phyloP scores from a whole-genome alignment of 1,140 invertebrate genomes.

The Hylaeus volcanicus region DNA sequence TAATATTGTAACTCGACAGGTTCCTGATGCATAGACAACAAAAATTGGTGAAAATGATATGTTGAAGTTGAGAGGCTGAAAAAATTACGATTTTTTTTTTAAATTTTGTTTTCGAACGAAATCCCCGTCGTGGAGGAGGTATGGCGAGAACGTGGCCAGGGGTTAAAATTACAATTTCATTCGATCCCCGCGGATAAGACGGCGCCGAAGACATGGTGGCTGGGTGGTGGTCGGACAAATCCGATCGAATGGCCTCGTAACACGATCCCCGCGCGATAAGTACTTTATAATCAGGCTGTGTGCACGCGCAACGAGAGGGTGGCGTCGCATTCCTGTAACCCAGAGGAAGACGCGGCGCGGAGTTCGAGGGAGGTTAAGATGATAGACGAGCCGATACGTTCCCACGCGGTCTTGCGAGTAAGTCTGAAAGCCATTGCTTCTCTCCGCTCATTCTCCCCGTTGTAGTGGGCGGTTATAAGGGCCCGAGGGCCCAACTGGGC shows the following conservation, averaged over 20 bases:
- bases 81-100: no score
- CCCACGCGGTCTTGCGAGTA: slow-evolving; percentile 71
- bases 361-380: slow-evolving; percentile 66
- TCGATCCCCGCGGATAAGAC: slow-evolving; percentile 20
- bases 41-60: no score
- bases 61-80: no score
- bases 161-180: slow-evolving; percentile 35
- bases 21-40: no score
- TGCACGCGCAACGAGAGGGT: slow-evolving; percentile 1
- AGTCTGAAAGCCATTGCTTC: slow-evolving; percentile 30
- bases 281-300: slow-evolving; percentile 45
- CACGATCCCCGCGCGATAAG: slow-evolving; percentile 42
- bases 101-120: no score
- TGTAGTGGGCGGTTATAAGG: slow-evolving; percentile 77
- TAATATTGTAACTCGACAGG: no score
- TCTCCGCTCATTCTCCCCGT: slow-evolving; percentile 53
- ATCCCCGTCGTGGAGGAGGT: no score
- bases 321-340: slow-evolving; percentile 28
- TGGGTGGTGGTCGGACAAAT: slow-evolving; percentile 22
- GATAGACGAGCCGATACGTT: slow-evolving; percentile 79
- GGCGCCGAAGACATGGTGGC: background rate
- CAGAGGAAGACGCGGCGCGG: slow-evolving; percentile 23
- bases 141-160: no score
- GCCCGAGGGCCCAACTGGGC: slow-evolving; percentile 63
- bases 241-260: slow-evolving; percentile 36